Base-by-base conservation (phyloP, 2,113 vertebrate species). In the Sceloporus undulatus region DNA sequence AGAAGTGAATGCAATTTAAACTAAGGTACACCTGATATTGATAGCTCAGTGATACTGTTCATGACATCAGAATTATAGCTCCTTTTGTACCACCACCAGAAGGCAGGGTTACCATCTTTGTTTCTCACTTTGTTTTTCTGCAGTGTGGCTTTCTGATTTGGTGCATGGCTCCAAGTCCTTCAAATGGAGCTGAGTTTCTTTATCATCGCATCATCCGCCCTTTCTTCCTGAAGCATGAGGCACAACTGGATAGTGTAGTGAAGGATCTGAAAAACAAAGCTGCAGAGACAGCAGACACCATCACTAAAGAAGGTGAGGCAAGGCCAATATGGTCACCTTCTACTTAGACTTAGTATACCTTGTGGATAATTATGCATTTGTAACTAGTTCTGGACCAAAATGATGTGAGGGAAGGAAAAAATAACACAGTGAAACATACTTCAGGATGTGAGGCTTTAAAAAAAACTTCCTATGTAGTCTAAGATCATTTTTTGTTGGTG, bases 91-190 rank as follows among this genome's bases (percentile, higher is more conserved):
- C 71, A 34, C 29, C 18, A 38, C n/a, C 38, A 6, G 25, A 13
- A n/a, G 73, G 10, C 29, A 56, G 21, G 6, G 42, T 56, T 73
- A 13, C 66, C 79, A 40, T 0, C 0, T 21, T 27, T 5, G 83
- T 62, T 65, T 0, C 19, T 9, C 75, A 0, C 0, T 23, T 74
- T 83, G 0, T 82, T 88, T 71, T 73, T 83, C 48, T 73, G 34
- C 65, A 99, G 99, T 98, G 98, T 52, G 98, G 96, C 68, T 99
- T 99, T 94, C 94, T 99, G 95, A 75, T 99, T 87, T 99, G 99
- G 99, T 99, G 99, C 95, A 99, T 99, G 99, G 97, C 98, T 68
- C 98, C 98, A 0, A 98, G 97, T 68, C 96, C 98, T 4, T 96
- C 97, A 0, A 99, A 99, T 0, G 99, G 99, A 19, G 98, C 99